phyloP scores from a whole-genome alignment of 2,888 invertebrate species.

The Orchesella flavescens region DNA sequence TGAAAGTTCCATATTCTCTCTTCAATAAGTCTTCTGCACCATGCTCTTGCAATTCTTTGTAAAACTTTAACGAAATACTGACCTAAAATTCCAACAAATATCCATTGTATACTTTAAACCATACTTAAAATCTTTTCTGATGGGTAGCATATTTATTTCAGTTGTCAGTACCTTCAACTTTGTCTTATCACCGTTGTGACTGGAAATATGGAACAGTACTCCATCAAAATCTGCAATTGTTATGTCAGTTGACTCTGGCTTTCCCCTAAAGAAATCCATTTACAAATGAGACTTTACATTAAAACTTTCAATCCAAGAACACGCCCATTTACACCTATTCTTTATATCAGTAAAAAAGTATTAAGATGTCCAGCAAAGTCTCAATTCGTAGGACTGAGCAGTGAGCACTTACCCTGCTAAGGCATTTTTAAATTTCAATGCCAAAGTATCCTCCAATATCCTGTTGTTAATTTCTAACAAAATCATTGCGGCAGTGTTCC shows the following conservation, averaged over 20 bases:
- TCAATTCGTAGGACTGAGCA: no score
- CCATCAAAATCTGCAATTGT: conserved; percentile 98
- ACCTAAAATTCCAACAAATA: conserved; percentile 79
- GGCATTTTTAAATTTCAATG: conserved; percentile 96
- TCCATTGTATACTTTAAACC: not conserved
- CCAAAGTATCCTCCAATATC: conserved; percentile 97
- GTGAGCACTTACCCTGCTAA: conserved; percentile 87
- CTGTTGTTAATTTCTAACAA: conserved; percentile 99
- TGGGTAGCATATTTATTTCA: no score
- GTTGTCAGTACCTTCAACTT: conserved; percentile 95
- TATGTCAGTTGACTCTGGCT: conserved; percentile 96
- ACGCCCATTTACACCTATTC: no score
- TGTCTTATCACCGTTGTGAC: conserved; percentile 95
- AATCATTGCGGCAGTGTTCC: conserved; percentile 82
- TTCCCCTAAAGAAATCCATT: conserved; percentile 79
- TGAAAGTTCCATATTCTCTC: conserved; percentile 87
- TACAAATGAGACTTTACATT: not conserved
- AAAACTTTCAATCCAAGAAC: no score
- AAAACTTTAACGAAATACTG: conserved; percentile 98
- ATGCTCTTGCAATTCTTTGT: conserved; percentile 97
- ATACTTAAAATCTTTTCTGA: no score
- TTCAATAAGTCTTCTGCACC: conserved; percentile 97
- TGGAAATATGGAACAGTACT: conserved; percentile 97
- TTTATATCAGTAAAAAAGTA: no score
- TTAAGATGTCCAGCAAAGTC: no score